These are phyloP conservation scores for Achatina immaculata DNA, from an alignment of 1,140 invertebrate species.

Conservation along the genomic window DNA sequence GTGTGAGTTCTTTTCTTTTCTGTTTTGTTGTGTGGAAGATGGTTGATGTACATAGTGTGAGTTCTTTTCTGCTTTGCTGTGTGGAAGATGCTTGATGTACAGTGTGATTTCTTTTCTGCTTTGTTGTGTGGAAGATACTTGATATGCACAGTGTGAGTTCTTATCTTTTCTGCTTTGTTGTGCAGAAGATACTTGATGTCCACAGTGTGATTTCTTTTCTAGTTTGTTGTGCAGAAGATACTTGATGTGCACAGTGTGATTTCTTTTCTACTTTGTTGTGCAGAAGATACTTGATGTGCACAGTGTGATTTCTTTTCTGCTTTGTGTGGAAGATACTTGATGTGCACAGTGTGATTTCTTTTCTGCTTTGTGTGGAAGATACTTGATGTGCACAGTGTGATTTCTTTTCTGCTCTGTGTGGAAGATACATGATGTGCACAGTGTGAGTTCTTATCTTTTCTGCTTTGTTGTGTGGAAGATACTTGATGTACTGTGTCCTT, in stretches of 20 bases:
- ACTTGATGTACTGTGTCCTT: constrained; percentile 82
- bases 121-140: constrained; percentile 88
- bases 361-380: not conserved
- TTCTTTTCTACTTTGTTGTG: constrained; percentile 15
- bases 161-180: constrained; percentile 80
- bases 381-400: not conserved
- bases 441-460: constrained; percentile 75
- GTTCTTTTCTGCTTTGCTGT: constrained; percentile 34
- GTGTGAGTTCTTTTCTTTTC: constrained; percentile 75
- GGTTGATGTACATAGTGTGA: constrained; percentile 82
- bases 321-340: constrained; percentile 73
- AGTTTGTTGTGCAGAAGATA: constrained; percentile 89
- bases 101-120: constrained; percentile 77
- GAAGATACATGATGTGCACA: constrained; percentile 88
- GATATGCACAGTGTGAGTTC: constrained; percentile 80
- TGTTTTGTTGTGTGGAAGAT: constrained; percentile 90
- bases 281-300: not conserved
- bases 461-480: constrained; percentile 90
- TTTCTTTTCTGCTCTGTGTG: too few relatives aligned
- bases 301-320: constrained; percentile 75
- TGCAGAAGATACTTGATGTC: constrained; percentile 91
- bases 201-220: constrained; percentile 79
- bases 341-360: not conserved
- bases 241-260: constrained; percentile 83
- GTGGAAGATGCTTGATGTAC: not conserved